Conservation (phyloP, 2,888 invertebrate species). For the Eupithecia subfuscata region DNA sequence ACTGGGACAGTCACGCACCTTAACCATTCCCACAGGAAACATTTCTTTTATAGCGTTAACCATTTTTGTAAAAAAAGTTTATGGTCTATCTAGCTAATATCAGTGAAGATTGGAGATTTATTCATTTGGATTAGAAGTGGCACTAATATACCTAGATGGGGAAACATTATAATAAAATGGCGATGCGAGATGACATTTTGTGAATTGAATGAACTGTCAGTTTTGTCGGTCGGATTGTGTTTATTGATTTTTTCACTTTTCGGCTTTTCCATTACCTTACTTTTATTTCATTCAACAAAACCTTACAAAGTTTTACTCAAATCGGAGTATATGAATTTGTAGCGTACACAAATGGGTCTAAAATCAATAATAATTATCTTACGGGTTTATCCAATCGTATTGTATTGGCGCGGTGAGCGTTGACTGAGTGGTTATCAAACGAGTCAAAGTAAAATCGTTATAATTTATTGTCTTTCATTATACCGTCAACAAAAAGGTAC, state of each 20-base stretch:
- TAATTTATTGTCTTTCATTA: not conserved
- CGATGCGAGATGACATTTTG: not conserved
- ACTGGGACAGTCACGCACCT: no score
- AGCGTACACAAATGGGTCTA: not conserved
- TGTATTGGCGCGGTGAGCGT: not conserved
- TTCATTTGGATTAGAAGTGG: not conserved
- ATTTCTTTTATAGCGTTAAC: no score
- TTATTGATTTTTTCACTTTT: not conserved
- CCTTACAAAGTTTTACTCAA: not conserved
- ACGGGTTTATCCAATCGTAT: not conserved
- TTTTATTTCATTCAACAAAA: no score
- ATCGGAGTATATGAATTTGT: not conserved
- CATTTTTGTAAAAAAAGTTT: no score
- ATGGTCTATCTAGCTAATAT: not conserved
- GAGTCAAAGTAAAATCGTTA: no score
- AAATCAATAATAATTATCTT: not conserved
- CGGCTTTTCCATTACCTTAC: not conserved
- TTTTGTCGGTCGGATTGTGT: not conserved
- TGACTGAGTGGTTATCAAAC: not conserved
- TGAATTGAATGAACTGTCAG: not conserved
- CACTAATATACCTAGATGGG: not conserved
- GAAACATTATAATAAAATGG: not conserved
- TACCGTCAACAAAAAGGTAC: not conserved
- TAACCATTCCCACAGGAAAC: no score
- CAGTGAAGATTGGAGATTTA: not conserved